Evolutionary conservation across 2,797 vertebrate species (phyloP), one percentile per base, ranked within the genome.

Genomic region (Sebastes trivittatus): DNA sequence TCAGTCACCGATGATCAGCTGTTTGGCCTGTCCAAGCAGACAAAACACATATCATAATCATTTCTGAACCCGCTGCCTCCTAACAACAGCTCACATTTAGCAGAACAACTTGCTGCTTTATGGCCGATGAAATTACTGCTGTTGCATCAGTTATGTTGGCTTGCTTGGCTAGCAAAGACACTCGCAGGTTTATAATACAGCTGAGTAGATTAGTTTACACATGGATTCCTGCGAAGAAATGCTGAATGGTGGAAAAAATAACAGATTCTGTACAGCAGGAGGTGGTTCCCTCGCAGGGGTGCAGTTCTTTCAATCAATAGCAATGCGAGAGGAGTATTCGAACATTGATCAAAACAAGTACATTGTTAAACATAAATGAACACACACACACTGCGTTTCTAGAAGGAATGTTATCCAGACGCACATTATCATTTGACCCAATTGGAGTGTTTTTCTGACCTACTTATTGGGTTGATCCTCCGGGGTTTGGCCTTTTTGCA

Each of bases 141-240:
- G 74, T 84, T 89, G 83, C 80, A 85, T 90, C 79, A 70, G 66
- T 85, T 91, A 71, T 84, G 87, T 91, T 89, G 83, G 82, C 87
- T 88, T 91, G 88, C 91, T 87, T 80, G 86, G 92, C 81, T 71
- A 78, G 92, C 81, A 87, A 78, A 93, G 88, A 87, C 87, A 78
- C 82, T 84, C 77, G 73, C 83, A 86, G 72, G 79, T 82, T 87
- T 90, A 72, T 89, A 73, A 87, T 84, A 84, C 72, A 59, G 86
- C 93, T 89, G 91, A 93, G 90, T 86, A 88, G 91, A 93, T 94
- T 92, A 63, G 94, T 95, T 95, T 92, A 93, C 89, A 88, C 92
- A 80, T 85, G 78, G 80, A 82, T 90, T 88, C 82, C 91, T 88
- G 80, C 69, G 18, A 82, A 87, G 86, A 93, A 95, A 88, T 86